Evolutionary conservation across 1,140 invertebrate genomes (phyloP), one percentile per base, ranked within the genome.

Genomic region (Tribolium castaneum): DNA sequence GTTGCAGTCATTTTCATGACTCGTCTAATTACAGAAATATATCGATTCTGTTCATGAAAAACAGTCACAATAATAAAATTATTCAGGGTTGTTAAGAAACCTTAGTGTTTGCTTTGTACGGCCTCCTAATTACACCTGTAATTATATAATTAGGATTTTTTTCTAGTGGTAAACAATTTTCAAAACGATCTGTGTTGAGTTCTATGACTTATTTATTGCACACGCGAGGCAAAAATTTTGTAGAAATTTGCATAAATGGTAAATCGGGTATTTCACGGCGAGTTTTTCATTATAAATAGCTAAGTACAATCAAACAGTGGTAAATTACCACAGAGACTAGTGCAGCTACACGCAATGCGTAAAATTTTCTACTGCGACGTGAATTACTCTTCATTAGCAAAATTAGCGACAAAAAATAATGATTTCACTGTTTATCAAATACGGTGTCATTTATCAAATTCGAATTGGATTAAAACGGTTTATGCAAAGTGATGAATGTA

Each of bases 281-380:
- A 6, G 9, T 66, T 66, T 35, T 66, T 30, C 30, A 66, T 7
- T 66, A 35, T 14, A 12, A 66, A 66, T 66, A 66, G 59, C 9
- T 35, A 66, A 66, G 56, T 66, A 66, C 30, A 66, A 35, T 66
- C 59, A 35, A 66, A 66, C 30, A 66, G 30, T 34, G 6, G 59
- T 25, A 66, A 66, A 66, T 66, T 66, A 66, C 59, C 1, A 14
- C 6, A 10, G 59, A 39, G 59, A 35, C 59, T 66, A 14, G 59
- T 59, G 59, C 59, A 66, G 59, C 10, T 66, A 66, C 59, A 66
- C 59, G 59, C 59, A 66, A 66, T 66, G 59, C 59, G 59, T 66
- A 66, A 66, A 66, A 66, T 66, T 66, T 59, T 13, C 25, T 66
- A 66, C 19, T 35, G 30, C 25, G 59, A 6, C 25, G 30, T 35